phyloP scores from a whole-genome alignment of 2,113 vertebrate genomes.

The Prunella fulvescens region DNA sequence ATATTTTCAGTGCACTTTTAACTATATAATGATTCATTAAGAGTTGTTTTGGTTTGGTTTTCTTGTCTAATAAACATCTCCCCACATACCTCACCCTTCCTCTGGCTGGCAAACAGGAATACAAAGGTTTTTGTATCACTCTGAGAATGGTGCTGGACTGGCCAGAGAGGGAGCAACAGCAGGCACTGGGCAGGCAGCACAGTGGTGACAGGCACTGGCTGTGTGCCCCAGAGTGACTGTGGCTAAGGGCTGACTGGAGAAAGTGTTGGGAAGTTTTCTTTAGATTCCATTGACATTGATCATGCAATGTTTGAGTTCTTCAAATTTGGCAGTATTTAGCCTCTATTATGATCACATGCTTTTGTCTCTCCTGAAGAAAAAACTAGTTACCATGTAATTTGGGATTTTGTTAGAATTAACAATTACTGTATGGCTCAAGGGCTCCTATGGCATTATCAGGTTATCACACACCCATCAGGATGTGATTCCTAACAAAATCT shows the following conservation, averaged over 20 bases:
- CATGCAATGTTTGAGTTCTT: not conserved
- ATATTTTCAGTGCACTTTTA: conserved; percentile 51
- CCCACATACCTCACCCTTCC: not conserved
- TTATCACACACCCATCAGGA: not conserved
- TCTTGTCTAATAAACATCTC: conserved; percentile 26
- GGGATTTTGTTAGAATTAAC: not conserved
- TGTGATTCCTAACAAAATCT: not conserved
- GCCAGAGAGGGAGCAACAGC: not conserved
- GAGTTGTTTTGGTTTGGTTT: conserved; percentile 27
- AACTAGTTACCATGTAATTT: not conserved
- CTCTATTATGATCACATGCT: not conserved
- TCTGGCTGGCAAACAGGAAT: not conserved
- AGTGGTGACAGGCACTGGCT: not conserved
- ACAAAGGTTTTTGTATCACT: not conserved
- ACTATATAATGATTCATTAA: not conserved
- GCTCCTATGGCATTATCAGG: not conserved
- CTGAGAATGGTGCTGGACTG: not conserved
- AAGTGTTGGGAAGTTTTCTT: not conserved
- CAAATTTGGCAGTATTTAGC: not conserved
- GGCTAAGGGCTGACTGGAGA: not conserved
- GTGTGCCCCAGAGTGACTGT: not conserved
- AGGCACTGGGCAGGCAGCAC: not conserved
- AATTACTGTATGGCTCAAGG: not conserved
- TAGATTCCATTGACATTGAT: not conserved
- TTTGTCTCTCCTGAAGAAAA: not conserved